These are phyloP conservation scores for Beris morrisii DNA, from an alignment of 2,888 invertebrate genomes.

Conservation along the genomic window DNA sequence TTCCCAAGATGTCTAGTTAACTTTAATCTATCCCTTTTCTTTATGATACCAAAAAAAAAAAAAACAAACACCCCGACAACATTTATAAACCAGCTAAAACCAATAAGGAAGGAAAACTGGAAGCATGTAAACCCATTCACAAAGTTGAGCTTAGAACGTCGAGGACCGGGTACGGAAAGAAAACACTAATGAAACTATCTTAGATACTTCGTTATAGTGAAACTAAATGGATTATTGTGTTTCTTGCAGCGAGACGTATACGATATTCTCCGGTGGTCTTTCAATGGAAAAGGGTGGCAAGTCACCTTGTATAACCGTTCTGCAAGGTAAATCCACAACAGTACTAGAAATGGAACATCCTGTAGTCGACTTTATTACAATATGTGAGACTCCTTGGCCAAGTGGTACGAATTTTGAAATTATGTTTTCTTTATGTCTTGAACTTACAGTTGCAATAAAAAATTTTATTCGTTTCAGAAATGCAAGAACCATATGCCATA, in stretches of 20 bases:
- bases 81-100: constrained; percentile 70
- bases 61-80: neutral
- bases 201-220: constrained; percentile 1
- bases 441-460: neutral
- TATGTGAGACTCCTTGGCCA: constrained; percentile 92
- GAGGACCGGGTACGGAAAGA: constrained; percentile 70
- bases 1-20: constrained; percentile 20
- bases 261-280: constrained; percentile 97
- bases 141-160: constrained; percentile 95
- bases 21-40: constrained; percentile 1
- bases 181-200: neutral
- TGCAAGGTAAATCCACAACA: constrained; percentile 94
- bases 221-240: neutral
- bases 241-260: constrained; percentile 80
- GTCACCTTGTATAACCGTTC: constrained; percentile 92
- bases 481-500: constrained; percentile 97
- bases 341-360: constrained; percentile 99
- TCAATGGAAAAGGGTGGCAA: constrained; percentile 86
- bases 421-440: constrained; percentile 26
- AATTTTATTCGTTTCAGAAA: constrained; percentile 65
- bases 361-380: constrained; percentile 94
- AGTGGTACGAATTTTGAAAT: constrained; percentile 66
- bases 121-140: constrained; percentile 91
- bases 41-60: constrained; percentile 7
- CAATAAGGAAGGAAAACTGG: constrained; percentile 88